Evolutionary conservation across 2,888 invertebrate genomes (phyloP), one percentile per base, ranked within the genome.

Genomic region (Andrena praecox): DNA sequence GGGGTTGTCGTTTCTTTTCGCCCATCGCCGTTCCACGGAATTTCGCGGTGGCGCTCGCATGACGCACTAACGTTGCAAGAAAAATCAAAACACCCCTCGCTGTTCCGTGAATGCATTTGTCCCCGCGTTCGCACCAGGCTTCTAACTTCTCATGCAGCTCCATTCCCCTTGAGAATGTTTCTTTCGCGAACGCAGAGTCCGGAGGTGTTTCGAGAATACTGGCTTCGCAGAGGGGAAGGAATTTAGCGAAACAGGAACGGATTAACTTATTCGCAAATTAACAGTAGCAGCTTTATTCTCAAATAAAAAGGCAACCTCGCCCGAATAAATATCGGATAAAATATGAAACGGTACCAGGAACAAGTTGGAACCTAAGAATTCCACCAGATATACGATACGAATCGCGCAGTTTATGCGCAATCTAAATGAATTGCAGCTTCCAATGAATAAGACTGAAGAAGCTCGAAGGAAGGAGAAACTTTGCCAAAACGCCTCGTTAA

Each of bases 101-200:
- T 16, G 33, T 80, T 81, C 73, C 73, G 63, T 80, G 80, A 73
- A 72, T 73, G 59, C 80, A 69, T 81, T 81, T 66, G 64, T 81
- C 82, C 71, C 71, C 27, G 7, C 62, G 48, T 62, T 42, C 42
- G 24, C 68, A 66, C 3, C 35, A 66, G 29, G 66, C 69, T 74
- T 80, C 66, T 74, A 74, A 66, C 74, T 73, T 74, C 66, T 54
- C 68, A 20, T 27, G 67, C 48, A 24, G 16, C 35, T 50, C 50
- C 60, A 68, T 42, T 16, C 16, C 1, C 42, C 16, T 6, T 10
- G 24, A 42, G 5, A 42, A 42, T 42, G 5, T 42, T 16, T 42
- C 42, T 16, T 16, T 42, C 42, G 12, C 42, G 42, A 42, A 16
- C 12, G 12, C 42, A 16, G 42, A 42, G 3, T 42, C 12, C 12